Conservation (phyloP, 2,888 invertebrate species). For the Crioceris asparagi region DNA sequence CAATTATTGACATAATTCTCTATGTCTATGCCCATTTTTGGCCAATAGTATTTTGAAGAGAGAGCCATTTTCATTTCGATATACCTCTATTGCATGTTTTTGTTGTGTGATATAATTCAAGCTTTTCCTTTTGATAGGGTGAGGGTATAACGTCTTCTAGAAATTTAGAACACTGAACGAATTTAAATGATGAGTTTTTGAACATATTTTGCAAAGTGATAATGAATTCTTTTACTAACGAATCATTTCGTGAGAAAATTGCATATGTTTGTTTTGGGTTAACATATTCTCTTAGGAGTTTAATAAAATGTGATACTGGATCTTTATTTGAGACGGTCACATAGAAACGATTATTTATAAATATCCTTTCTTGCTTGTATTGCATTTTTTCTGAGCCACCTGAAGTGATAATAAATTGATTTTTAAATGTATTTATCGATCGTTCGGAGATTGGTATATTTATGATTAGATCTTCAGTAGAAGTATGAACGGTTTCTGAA, state of each 20-base stretch:
- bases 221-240: neutral
- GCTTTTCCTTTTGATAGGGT: constrained; percentile 1
- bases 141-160: neutral
- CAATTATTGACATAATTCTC: constrained; percentile 12
- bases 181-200: constrained; percentile 1
- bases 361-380: too few relatives aligned
- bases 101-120: neutral
- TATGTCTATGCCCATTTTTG: constrained; percentile 10
- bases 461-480: neutral
- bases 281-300: neutral
- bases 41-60: constrained; percentile 8
- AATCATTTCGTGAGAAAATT: neutral
- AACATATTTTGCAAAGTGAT: constrained; percentile 1
- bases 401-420: too few relatives aligned
- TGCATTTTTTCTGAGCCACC: too few relatives aligned
- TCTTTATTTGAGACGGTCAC: too few relatives aligned
- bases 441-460: neutral
- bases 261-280: constrained; percentile 1
- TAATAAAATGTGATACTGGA: neutral
- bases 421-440: neutral
- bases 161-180: neutral
- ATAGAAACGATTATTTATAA: too few relatives aligned
- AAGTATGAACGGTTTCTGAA: neutral
- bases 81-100: constrained; percentile 5
- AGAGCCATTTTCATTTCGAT: constrained; percentile 3